Evolutionary conservation across 2,888 invertebrate genomes (phyloP), one percentile per base, ranked within the genome.

Genomic region (Gymnocheta viridis): DNA sequence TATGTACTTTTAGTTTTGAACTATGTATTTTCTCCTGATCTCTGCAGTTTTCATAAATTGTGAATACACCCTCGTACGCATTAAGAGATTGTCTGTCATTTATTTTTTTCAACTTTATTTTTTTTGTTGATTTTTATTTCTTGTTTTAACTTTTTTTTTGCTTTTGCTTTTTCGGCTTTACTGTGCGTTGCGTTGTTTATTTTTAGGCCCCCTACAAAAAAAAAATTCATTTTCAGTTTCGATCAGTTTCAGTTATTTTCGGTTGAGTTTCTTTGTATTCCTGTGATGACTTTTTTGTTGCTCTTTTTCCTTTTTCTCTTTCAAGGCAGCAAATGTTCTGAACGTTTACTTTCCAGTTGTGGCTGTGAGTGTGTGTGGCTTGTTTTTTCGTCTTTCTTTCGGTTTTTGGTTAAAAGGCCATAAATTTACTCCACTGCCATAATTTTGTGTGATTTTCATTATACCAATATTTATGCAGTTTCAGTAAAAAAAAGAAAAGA

Each of bases 401-500:
- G 49, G 19, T 62, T 84, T 69, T 86, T 85, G 86, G 85, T 84
- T 87, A 81, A 84, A 87, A 86, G 86, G 85, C 87, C 85, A 87
- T 87, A 87, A 87, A 87, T 87, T 86, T 87, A 87, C 87, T 87
- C 87, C 86, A 87, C 86, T 87, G 87, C 87, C 87, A 87, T 87
- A 87, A 87, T 87, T 87, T 87, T 87, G 81, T 87, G 85, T 81
- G 85, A 85, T 86, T 86, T 86, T 87, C 82, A 85, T 85, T 87
- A 85, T 62, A 83, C 60, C 67, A 69, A 79, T 85, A 82, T 82
- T 80, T 77, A 80, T 84, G 77, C 80, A 80, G 58, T 77, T 83
- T 72, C 49, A 41, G 19, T 72, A 14, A 35, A 35, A 60, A 4
- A 60, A 35, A 54, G 54, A 54, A 56, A 70, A 56, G 10, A 9